These are phyloP conservation scores for Pterocles gutturalis DNA, from an alignment of 2,113 vertebrate genomes.

Conservation along the genomic window DNA sequence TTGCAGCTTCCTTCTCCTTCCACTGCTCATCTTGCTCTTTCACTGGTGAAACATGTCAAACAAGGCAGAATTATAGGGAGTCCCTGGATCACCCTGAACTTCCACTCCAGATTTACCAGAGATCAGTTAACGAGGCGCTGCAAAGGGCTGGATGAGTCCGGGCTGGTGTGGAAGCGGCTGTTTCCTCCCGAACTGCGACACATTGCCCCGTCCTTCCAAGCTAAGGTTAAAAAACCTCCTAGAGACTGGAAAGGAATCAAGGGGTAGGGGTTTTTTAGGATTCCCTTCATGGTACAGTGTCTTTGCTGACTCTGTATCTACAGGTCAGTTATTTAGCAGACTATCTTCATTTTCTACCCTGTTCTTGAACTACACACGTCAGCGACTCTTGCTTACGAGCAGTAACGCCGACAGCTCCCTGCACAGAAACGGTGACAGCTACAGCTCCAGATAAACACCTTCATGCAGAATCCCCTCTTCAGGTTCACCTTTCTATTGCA, in stretches of 20 bases:
- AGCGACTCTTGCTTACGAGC: fast-evolving
- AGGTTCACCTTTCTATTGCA: not conserved
- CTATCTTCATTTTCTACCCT: not conserved
- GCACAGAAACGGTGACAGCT: not conserved
- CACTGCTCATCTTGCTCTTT: not conserved
- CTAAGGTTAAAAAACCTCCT: not conserved
- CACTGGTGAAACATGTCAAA: not conserved
- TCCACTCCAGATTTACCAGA: not conserved
- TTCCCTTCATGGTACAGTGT: too few relatives aligned
- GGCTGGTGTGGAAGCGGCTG: not conserved
- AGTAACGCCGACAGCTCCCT: fast-evolving
- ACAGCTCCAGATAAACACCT: not conserved
- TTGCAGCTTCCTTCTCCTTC: not conserved
- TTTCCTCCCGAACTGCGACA: not conserved
- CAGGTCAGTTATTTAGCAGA: not conserved
- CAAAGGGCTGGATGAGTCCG: not conserved
- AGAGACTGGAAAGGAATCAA: not conserved
- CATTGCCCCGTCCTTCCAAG: not conserved
- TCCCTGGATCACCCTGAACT: not conserved
- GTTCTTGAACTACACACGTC: not conserved
- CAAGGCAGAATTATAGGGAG: not conserved
- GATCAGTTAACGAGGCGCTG: not conserved
- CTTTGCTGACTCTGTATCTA: not conserved
- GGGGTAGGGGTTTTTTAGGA: not conserved
- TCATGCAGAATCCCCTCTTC: not conserved